These are phyloP conservation scores for Ips nitidus DNA, from an alignment of 1,140 invertebrate genomes.

Conservation along the genomic window DNA sequence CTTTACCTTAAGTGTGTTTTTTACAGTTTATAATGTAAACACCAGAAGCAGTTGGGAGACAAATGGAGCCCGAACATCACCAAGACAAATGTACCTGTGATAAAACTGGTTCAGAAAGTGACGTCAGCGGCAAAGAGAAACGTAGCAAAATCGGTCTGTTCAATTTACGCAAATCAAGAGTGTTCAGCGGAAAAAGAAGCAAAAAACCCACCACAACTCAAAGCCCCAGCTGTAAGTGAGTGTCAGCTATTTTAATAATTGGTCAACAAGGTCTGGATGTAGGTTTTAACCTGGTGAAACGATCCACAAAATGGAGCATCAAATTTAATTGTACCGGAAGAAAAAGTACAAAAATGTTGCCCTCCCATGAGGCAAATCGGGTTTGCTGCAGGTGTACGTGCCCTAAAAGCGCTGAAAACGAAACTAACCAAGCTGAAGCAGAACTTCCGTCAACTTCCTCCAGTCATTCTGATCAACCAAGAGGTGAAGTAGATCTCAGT, in stretches of 20 bases:
- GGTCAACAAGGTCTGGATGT: neutral
- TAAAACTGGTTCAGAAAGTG: slow-evolving; percentile 39
- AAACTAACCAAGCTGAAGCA: slow-evolving; percentile 27
- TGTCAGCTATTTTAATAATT: too few species aligned
- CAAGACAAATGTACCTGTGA: slow-evolving; percentile 46
- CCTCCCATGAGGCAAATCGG: slow-evolving; percentile 54
- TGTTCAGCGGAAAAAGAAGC: slow-evolving; percentile 43
- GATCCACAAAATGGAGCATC: slow-evolving; percentile 63
- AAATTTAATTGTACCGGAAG: slow-evolving; percentile 61
- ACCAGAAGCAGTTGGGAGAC: neutral
- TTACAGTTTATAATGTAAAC: neutral
- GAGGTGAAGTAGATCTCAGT: neutral
- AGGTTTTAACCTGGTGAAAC: slow-evolving; percentile 50
- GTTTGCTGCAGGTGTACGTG: slow-evolving; percentile 64
- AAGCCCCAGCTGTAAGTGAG: slow-evolving; percentile 3
- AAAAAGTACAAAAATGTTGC: slow-evolving; percentile 56
- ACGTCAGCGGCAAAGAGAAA: slow-evolving; percentile 43
- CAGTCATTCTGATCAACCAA: neutral
- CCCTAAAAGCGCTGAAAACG: slow-evolving; percentile 60
- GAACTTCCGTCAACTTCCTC: slow-evolving; percentile 40
- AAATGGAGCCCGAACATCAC: slow-evolving; percentile 26
- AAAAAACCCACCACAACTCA: slow-evolving; percentile 36
- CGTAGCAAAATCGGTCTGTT: slow-evolving; percentile 46
- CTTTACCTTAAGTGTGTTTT: neutral
- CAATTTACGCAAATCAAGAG: slow-evolving; percentile 39